Conservation (phyloP, 2,113 vertebrate genomes). For the Nannospalax galili region DNA sequence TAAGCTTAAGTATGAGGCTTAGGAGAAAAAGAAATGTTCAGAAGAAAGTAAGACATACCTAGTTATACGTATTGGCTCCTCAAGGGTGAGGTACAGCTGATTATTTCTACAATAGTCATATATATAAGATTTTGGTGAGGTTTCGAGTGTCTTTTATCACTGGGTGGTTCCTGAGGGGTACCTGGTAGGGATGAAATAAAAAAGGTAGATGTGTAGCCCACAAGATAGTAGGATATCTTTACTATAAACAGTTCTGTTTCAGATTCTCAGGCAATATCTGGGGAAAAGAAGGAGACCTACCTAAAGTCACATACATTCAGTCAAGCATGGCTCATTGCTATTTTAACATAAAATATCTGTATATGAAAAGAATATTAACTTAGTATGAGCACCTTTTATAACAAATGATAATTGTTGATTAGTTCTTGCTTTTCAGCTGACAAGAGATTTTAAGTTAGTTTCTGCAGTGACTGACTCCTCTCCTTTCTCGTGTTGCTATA, state of each 20-base stretch:
- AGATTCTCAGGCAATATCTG: background rate
- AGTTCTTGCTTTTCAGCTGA: background rate
- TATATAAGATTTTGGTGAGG: too few species aligned
- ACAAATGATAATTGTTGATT: background rate
- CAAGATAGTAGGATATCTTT: background rate
- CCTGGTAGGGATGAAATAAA: background rate
- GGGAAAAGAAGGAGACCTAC: background rate
- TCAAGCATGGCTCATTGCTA: background rate
- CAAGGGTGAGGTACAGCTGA: too few species aligned
- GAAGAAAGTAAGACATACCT: too few species aligned
- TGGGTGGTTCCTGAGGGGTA: background rate
- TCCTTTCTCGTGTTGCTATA: background rate
- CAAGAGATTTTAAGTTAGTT: background rate
- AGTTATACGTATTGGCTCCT: too few species aligned
- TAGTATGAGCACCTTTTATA: background rate
- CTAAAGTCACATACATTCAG: background rate
- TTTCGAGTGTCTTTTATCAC: too few species aligned
- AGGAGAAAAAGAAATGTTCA: too few species aligned
- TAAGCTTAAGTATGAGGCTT: too few species aligned
- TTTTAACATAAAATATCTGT: background rate
- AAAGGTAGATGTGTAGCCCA: background rate
- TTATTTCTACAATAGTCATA: too few species aligned
- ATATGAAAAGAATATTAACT: background rate
- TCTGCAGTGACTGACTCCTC: background rate
- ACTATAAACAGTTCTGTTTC: background rate